Evolutionary conservation across 2,113 vertebrate genomes (phyloP).

Genomic region (Galbula dea): DNA sequence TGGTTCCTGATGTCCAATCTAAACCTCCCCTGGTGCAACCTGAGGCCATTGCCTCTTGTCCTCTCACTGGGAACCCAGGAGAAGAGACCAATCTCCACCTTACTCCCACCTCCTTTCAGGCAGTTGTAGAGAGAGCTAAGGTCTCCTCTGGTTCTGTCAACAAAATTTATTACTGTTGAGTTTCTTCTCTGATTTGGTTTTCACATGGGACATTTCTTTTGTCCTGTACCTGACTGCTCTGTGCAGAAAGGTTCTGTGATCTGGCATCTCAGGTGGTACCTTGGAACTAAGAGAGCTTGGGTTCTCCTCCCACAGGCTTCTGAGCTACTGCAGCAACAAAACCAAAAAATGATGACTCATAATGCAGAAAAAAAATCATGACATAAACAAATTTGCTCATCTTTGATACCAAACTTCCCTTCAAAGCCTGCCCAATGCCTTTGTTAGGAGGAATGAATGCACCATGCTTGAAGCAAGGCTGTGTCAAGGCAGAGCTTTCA

Average conservation of each 20-base stretch:
- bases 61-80: no score
- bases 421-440: background rate
- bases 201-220: background rate
- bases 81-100: no score
- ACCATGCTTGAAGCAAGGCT: background rate
- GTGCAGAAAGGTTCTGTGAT: background rate
- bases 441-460: background rate
- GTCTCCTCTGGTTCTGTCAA: no score
- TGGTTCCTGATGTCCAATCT: no score
- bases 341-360: background rate
- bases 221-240: background rate
- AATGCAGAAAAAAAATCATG: background rate
- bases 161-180: background rate
- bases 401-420: background rate
- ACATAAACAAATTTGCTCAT: background rate
- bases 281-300: background rate
- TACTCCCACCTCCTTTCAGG: no score
- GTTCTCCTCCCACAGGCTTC: background rate
- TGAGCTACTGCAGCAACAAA: background rate
- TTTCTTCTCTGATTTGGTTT: background rate
- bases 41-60: no score
- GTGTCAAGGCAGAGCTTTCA: background rate
- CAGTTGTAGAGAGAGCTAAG: no score
- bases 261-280: background rate
- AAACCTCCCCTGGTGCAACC: no score